Percentiles rank a stretch among this genome's conserved stretches.
phyloP scores from a whole-genome alignment of 2,888 invertebrate species.

The Nemapogon koenigi region DNA sequence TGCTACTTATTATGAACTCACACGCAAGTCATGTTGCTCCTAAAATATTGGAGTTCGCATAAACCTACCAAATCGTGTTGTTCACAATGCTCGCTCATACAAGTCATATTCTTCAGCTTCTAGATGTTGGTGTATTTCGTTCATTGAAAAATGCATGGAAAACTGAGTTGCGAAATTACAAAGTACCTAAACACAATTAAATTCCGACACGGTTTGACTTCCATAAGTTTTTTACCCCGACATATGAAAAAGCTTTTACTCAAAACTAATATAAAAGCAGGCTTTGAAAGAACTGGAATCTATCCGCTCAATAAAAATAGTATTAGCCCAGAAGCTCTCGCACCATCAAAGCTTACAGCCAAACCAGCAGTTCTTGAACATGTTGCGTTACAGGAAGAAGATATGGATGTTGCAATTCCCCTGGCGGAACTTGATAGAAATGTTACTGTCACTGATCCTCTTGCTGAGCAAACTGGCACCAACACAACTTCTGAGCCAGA shows the following conservation, averaged over 20 bases:
- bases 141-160: conserved; percentile 15
- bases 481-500: too few species aligned
- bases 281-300: conserved; percentile 4
- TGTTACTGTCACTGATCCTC: too few species aligned
- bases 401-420: too few species aligned
- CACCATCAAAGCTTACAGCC: conserved; percentile 3
- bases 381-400: too few species aligned
- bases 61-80: conserved; percentile 15
- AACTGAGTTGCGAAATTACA: conserved; percentile 13
- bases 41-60: conserved; percentile 15
- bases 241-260: conserved; percentile 15
- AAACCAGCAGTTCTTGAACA: too few species aligned
- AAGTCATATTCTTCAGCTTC: conserved; percentile 17
- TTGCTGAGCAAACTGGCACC: too few species aligned
- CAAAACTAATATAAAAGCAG: conserved; percentile 11
- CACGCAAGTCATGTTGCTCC: conserved; percentile 18
- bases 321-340: neutral
- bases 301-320: conserved; percentile 3
- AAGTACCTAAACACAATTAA: conserved; percentile 11
- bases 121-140: conserved; percentile 16
- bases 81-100: conserved; percentile 19
- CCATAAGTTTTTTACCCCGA: conserved; percentile 16
- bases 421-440: too few species aligned
- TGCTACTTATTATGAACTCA: conserved; percentile 19
- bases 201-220: conserved; percentile 15